A percentile compares a stretch with the other conserved stretches of the same genome.
These are phyloP conservation scores for Mystacides longicornis DNA, from an alignment of 2,888 invertebrate genomes.

Conservation along the genomic window DNA sequence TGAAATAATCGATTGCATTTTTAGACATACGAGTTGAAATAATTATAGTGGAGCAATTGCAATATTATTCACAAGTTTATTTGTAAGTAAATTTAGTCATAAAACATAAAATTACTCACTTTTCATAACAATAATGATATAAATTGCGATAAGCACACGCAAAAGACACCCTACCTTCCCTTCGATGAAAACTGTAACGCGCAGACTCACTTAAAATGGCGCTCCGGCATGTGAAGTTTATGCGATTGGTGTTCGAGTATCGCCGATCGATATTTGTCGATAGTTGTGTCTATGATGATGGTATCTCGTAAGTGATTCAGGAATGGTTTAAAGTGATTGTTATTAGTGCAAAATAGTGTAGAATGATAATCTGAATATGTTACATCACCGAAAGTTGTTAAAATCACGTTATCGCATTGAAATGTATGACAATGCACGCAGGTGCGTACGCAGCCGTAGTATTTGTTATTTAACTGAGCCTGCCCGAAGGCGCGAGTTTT, in stretches of 20 bases:
- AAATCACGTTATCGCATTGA: conserved; percentile 38
- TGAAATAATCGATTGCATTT: conserved; percentile 23
- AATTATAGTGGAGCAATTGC: conserved; percentile 5
- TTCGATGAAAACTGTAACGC: conserved; percentile 33
- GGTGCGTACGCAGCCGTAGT: conserved; percentile 96
- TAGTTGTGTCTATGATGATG: conserved; percentile 46
- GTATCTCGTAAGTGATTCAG: conserved; percentile 39
- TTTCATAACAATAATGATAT: not conserved
- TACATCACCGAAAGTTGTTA: conserved; percentile 46
- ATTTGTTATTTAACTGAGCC: conserved; percentile 79
- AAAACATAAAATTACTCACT: conserved; percentile 19
- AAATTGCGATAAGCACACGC: not conserved
- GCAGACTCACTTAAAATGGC: conserved; percentile 68
- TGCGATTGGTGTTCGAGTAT: conserved; percentile 43
- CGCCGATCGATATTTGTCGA: conserved; percentile 60
- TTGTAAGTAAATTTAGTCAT: conserved; percentile 18
- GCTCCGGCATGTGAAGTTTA: conserved; percentile 48
- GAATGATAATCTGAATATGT: conserved; percentile 46
- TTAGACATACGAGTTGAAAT: conserved; percentile 19
- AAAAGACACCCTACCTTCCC: conserved; percentile 9
- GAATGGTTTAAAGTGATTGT: conserved; percentile 41
- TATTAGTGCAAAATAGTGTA: conserved; percentile 40
- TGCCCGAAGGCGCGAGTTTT: conserved; percentile 51
- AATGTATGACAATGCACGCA: conserved; percentile 59
- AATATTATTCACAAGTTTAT: conserved; percentile 4